These are phyloP conservation scores for Acrossocheilus wenchowensis DNA, from an alignment of 2,797 vertebrate genomes.

Conservation along the genomic window DNA sequence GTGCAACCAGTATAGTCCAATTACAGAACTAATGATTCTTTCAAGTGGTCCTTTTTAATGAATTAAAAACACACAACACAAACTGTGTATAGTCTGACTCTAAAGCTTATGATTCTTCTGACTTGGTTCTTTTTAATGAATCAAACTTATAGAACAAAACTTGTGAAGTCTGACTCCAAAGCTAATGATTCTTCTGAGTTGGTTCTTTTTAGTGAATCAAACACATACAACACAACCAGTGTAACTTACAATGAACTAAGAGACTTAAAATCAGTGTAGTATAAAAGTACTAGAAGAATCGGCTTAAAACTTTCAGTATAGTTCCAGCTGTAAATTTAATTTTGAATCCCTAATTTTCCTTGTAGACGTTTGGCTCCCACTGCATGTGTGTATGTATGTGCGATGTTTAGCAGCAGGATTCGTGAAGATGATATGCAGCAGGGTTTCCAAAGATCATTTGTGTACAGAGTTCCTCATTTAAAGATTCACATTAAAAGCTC, in stretches of 20 bases:
- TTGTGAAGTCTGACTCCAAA: not conserved
- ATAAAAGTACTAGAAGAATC: not conserved
- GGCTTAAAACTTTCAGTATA: not conserved
- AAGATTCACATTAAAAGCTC: constrained; percentile 51
- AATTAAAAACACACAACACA: not conserved
- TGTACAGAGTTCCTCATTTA: constrained; percentile 24
- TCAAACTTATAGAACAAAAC: not conserved
- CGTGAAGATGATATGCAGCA: constrained; percentile 39
- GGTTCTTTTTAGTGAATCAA: not conserved
- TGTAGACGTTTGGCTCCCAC: not conserved
- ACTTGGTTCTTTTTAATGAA: too few relatives aligned
- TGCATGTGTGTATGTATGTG: not conserved
- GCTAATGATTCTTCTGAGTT: not conserved
- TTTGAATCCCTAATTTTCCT: too few relatives aligned
- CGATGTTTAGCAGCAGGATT: constrained; percentile 7
- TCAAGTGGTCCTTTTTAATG: not conserved
- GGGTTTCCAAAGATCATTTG: constrained; percentile 39
- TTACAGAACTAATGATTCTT: not conserved
- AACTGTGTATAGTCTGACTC: not conserved
- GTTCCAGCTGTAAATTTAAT: not conserved
- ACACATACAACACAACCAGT: not conserved
- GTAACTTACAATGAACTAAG: not conserved
- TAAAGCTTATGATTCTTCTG: too few relatives aligned
- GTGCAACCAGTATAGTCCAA: not conserved
- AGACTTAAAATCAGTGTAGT: not conserved